Percentiles rank a stretch among this genome's conserved stretches.
phyloP scores from a whole-genome alignment of 2,888 invertebrate genomes.

The Patella caerulea region DNA sequence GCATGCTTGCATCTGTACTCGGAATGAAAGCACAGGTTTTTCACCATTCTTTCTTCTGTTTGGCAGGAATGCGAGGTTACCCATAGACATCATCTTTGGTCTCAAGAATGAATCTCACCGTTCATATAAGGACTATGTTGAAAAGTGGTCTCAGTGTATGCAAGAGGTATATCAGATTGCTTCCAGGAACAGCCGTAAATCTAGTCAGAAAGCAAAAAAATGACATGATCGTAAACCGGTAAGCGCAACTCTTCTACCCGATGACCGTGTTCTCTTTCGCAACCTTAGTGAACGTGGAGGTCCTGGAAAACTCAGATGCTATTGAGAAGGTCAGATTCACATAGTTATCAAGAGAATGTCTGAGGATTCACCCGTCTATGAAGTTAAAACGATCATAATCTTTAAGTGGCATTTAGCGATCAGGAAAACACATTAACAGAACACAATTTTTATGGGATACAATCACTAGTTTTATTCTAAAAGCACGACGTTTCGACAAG shows the following conservation, averaged over 20 bases:
- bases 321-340: conserved; percentile 27
- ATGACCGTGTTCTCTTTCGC: conserved; percentile 21
- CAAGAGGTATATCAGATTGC: not conserved
- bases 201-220: not conserved
- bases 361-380: no score
- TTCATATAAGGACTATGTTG: not conserved
- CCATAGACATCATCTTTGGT: conserved; percentile 10
- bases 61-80: not conserved
- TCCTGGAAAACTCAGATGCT: conserved; percentile 20
- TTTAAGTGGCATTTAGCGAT: no score
- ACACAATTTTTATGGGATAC: no score
- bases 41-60: not conserved
- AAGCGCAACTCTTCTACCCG: not conserved
- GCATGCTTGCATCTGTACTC: no score
- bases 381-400: no score
- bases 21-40: no score
- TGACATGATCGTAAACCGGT: not conserved
- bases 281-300: conserved; percentile 22
- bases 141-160: conserved; percentile 11
- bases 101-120: not conserved
- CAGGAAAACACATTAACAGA: no score
- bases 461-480: no score
- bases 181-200: not conserved
- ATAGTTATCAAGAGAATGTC: no score
- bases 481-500: no score